These are phyloP conservation scores for Megastigmus dorsalis DNA, from an alignment of 2,888 invertebrate species.

Conservation along the genomic window DNA sequence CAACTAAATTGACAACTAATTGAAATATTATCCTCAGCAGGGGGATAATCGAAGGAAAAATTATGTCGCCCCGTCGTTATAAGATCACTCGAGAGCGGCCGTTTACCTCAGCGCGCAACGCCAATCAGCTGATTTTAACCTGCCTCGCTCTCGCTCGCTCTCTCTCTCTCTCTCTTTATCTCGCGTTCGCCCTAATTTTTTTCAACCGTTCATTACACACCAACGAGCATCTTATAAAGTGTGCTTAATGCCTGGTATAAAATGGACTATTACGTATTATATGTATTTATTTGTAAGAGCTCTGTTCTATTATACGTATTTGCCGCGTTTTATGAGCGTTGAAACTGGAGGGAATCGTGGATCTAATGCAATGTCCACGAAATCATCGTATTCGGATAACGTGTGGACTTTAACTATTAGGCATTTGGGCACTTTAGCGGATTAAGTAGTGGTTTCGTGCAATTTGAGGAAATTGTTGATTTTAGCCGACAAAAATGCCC, in stretches of 20 bases:
- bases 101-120: neutral
- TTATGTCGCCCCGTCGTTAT: constrained; percentile 60
- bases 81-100: constrained; percentile 9
- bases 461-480: no score
- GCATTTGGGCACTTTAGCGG: no score
- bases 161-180: no score
- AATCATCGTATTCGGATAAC: no score
- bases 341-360: no score
- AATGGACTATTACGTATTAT: neutral
- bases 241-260: neutral
- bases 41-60: constrained; percentile 64
- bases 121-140: neutral
- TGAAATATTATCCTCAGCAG: constrained; percentile 66
- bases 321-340: no score
- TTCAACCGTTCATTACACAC: neutral
- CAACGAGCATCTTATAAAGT: neutral
- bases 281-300: no score
- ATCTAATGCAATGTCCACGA: no score
- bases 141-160: neutral
- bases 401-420: no score
- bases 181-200: constrained; percentile 19
- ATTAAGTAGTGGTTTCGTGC: no score
- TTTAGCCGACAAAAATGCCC: no score
- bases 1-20: constrained; percentile 73
- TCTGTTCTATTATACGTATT: no score